A percentile compares a stretch with the other conserved stretches of the same genome.
Evolutionary conservation across 2,888 invertebrate species (phyloP).

Genomic region (Eremobia ochroleuca): DNA sequence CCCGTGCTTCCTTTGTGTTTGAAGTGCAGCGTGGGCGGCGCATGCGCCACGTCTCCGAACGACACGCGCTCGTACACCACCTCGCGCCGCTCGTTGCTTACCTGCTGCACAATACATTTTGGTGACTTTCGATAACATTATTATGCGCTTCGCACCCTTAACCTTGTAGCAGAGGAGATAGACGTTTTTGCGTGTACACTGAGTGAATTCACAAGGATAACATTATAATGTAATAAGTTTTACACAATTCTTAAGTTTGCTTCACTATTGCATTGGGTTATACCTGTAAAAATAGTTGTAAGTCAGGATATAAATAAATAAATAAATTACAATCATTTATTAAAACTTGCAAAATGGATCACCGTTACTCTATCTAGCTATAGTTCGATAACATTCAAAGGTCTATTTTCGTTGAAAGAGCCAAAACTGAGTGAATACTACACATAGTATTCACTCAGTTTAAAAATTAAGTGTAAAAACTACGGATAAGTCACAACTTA

Average conservation of each 20-base stretch:
- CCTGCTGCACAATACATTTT: constrained; percentile 43
- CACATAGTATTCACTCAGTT: no score
- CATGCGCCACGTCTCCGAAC: constrained; percentile 95
- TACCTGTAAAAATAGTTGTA: no score
- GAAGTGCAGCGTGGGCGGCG: constrained; percentile 92
- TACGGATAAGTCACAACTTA: no score
- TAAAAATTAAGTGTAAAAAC: no score
- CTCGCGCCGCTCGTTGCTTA: constrained; percentile 76
- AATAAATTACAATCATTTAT: not conserved
- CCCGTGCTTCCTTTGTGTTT: constrained; percentile 56
- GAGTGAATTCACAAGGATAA: no score
- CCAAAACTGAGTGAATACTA: not conserved
- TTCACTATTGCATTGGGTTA: no score
- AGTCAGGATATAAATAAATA: no score
- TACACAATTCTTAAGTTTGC: no score
- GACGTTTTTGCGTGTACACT: no score
- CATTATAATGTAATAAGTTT: no score
- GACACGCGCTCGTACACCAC: constrained; percentile 92
- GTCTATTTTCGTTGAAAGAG: not conserved
- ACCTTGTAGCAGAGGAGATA: no score
- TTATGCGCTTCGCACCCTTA: no score
- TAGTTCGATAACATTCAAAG: not conserved
- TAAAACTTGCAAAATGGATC: not conserved
- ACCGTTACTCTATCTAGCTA: not conserved
- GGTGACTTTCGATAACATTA: not conserved